Evolutionary conservation across 1,140 invertebrate species (phyloP).

Genomic region (Drosophila ohnishii): DNA sequence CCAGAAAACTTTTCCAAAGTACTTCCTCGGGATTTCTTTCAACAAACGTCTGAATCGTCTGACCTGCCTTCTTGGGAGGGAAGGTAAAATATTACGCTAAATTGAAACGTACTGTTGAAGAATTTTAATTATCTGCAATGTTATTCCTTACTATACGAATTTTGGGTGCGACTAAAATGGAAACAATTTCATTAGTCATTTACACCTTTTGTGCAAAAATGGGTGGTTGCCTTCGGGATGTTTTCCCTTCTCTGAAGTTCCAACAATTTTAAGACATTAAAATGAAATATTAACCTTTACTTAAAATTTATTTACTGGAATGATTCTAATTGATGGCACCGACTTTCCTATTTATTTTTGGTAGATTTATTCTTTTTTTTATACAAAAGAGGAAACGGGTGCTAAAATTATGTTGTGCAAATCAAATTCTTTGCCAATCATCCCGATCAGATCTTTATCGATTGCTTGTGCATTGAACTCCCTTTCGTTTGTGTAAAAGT

Average conservation of each 20-base stretch:
- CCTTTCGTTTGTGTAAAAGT: too few relatives aligned
- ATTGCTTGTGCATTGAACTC: too few relatives aligned
- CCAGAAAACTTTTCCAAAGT: constrained; percentile 38
- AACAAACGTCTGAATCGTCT: constrained; percentile 19
- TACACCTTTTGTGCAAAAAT: not conserved
- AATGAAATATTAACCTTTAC: not conserved
- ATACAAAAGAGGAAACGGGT: too few relatives aligned
- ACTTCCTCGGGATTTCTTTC: constrained; percentile 41
- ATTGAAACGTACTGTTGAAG: constrained; percentile 15
- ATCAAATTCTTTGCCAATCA: too few relatives aligned
- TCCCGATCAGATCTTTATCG: too few relatives aligned
- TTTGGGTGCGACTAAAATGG: not conserved
- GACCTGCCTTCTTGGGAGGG: too few relatives aligned
- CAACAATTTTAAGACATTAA: not conserved
- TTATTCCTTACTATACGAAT: not conserved
- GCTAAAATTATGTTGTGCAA: too few relatives aligned
- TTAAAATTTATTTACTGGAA: not conserved
- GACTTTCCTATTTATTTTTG: too few relatives aligned
- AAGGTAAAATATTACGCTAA: constrained; percentile 6
- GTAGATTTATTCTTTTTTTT: too few relatives aligned
- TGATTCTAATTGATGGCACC: too few relatives aligned
- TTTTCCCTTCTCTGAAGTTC: not conserved
- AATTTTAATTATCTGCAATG: constrained; percentile 29
- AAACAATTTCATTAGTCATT: constrained; percentile 11
- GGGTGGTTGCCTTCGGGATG: not conserved